Evolutionary conservation across 2,888 invertebrate genomes (phyloP).

Genomic region (Acleris holmiana): DNA sequence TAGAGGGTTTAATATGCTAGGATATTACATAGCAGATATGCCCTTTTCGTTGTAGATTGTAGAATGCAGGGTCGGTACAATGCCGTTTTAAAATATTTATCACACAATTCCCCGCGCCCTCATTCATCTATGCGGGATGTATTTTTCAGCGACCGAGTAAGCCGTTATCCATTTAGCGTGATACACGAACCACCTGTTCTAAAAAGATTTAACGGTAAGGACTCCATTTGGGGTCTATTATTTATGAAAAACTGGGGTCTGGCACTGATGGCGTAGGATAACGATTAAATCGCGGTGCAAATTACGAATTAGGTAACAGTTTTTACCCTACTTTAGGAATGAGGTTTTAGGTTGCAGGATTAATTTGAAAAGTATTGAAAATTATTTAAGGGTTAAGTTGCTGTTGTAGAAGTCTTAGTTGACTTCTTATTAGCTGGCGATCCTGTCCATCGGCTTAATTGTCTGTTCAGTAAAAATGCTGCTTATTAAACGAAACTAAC

Average conservation of each 20-base stretch:
- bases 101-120: constrained; percentile 26
- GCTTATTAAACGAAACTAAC: no score
- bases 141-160: constrained; percentile 36
- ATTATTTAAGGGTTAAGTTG: no score
- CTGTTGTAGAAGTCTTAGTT: no score
- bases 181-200: constrained; percentile 38
- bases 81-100: constrained; percentile 34
- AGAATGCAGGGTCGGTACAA: constrained; percentile 20
- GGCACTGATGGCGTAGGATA: background rate
- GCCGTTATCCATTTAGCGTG: constrained; percentile 35
- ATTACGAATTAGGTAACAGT: constrained; percentile 2
- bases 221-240: background rate
- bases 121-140: constrained; percentile 37
- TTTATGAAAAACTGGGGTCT: no score
- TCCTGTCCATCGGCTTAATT: no score
- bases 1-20: no score
- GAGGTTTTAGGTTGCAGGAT: background rate
- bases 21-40: no score
- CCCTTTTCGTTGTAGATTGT: background rate
- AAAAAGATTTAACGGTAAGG: constrained; percentile 21
- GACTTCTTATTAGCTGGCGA: no score
- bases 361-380: no score
- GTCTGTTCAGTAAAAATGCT: no score
- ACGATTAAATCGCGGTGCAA: constrained; percentile 17
- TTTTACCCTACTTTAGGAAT: background rate